A percentile compares a stretch with the other conserved stretches of the same genome.
These are phyloP conservation scores for Pogonophryne albipinna DNA, from an alignment of 2,797 vertebrate species.

Conservation along the genomic window DNA sequence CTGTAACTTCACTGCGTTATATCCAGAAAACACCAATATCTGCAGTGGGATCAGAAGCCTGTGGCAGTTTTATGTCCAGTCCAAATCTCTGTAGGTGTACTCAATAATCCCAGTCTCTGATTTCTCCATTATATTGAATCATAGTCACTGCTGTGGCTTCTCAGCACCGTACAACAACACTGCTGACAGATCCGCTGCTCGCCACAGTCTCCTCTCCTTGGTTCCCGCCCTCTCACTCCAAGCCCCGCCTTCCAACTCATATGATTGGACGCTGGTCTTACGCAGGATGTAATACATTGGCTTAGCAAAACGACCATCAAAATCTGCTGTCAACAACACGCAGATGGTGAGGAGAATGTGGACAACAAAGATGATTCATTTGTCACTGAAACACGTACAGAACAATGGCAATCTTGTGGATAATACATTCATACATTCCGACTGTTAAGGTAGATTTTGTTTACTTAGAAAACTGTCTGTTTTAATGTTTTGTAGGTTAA, in stretches of 20 bases:
- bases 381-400: constrained; percentile 1
- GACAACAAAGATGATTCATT: constrained; percentile 70
- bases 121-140: constrained; percentile 48
- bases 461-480: no score
- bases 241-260: not conserved
- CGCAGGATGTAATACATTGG: constrained; percentile 20
- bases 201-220: not conserved
- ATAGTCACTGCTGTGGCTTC: constrained; percentile 30
- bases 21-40: constrained; percentile 22
- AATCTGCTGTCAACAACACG: constrained; percentile 70
- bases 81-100: constrained; percentile 29
- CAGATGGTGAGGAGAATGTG: constrained; percentile 64
- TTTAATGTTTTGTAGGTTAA: no score
- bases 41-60: not conserved
- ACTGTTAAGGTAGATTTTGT: no score
- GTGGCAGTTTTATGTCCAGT: constrained; percentile 45
- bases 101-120: constrained; percentile 37
- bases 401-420: constrained; percentile 39
- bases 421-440: not conserved
- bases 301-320: constrained; percentile 21
- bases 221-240: constrained; percentile 25
- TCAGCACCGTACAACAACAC: constrained; percentile 15
- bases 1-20: constrained; percentile 49
- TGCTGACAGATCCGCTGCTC: constrained; percentile 57
- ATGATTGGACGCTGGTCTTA: constrained; percentile 34